These are phyloP conservation scores for Drosophila asahinai DNA, from an alignment of 1,140 invertebrate species.

Conservation along the genomic window DNA sequence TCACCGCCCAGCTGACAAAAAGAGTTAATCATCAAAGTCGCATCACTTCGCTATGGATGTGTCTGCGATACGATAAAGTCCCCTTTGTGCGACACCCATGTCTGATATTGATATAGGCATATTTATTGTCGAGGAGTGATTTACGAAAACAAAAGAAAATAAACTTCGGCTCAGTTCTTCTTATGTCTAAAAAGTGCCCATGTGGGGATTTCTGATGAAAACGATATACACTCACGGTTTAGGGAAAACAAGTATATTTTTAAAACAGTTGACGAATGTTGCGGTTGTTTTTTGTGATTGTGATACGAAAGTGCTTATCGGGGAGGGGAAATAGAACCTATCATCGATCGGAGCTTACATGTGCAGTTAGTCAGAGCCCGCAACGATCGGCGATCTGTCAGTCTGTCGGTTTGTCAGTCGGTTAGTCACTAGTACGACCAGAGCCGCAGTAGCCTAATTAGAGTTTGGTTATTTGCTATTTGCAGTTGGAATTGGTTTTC, in stretches of 20 bases:
- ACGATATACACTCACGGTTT: neutral
- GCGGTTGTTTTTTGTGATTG: constrained; percentile 3
- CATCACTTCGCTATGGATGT: constrained; percentile 13
- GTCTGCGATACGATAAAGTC: neutral
- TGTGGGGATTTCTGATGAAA: constrained; percentile 20
- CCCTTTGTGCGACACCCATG: constrained; percentile 13
- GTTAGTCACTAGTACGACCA: constrained; percentile 30
- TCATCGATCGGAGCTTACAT: constrained; percentile 26
- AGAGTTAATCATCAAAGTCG: constrained; percentile 13
- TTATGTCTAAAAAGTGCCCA: neutral
- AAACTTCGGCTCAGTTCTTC: constrained; percentile 4
- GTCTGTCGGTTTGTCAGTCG: constrained; percentile 9
- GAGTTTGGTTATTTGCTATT: constrained; percentile 35
- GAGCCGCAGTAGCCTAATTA: constrained; percentile 59
- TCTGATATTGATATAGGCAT: constrained; percentile 19
- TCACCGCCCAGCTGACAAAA: neutral
- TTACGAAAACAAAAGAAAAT: constrained; percentile 25
- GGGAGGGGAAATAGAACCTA: neutral
- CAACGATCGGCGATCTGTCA: constrained; percentile 27
- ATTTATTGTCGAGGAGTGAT: constrained; percentile 1
- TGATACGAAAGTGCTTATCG: constrained; percentile 23
- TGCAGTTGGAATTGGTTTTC: constrained; percentile 63
- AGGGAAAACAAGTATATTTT: constrained; percentile 21
- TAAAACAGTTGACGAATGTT: constrained; percentile 44
- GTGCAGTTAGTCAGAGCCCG: constrained; percentile 34